phyloP scores from a whole-genome alignment of 2,888 invertebrate genomes.

The Epicampocera succincta region DNA sequence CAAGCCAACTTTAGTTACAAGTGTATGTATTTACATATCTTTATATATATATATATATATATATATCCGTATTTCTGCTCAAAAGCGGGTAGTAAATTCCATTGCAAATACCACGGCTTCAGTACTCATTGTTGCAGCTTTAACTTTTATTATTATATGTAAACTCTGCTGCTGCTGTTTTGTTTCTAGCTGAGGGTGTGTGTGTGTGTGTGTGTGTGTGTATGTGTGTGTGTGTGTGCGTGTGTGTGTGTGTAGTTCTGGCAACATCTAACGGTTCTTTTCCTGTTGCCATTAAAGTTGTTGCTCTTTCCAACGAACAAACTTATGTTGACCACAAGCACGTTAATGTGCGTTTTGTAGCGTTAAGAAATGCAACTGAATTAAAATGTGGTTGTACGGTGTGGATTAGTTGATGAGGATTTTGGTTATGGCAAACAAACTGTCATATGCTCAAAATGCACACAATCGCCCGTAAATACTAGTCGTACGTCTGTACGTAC shows the following conservation, averaged over 20 bases:
- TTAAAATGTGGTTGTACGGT: conserved; percentile 66
- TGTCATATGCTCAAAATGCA: neutral
- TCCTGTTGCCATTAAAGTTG: conserved; percentile 62
- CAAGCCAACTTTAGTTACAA: too few relatives aligned
- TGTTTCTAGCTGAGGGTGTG: too few relatives aligned
- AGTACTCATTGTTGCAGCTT: conserved; percentile 28
- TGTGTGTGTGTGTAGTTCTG: conserved; percentile 1
- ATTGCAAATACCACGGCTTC: conserved; percentile 12
- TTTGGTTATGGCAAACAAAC: conserved; percentile 52
- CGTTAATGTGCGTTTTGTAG: conserved; percentile 71
- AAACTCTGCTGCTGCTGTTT: conserved; percentile 43
- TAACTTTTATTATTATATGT: conserved; percentile 27
- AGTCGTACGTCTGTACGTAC: neutral
- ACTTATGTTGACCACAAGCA: conserved; percentile 70
- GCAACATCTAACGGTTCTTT: conserved; percentile 21
- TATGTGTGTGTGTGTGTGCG: conserved; percentile 14
- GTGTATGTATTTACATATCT: too few relatives aligned
- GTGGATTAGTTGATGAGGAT: conserved; percentile 69
- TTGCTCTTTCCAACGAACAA: conserved; percentile 54
- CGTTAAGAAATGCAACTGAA: conserved; percentile 70
- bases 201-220: neutral
- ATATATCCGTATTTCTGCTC: neutral
- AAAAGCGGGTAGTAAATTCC: conserved; percentile 6
- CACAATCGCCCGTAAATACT: neutral
- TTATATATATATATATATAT: neutral